Evolutionary conservation across 2,797 vertebrate species (phyloP), one percentile per base, ranked within the genome.

Genomic region (Phrynocephalus forsythii): DNA sequence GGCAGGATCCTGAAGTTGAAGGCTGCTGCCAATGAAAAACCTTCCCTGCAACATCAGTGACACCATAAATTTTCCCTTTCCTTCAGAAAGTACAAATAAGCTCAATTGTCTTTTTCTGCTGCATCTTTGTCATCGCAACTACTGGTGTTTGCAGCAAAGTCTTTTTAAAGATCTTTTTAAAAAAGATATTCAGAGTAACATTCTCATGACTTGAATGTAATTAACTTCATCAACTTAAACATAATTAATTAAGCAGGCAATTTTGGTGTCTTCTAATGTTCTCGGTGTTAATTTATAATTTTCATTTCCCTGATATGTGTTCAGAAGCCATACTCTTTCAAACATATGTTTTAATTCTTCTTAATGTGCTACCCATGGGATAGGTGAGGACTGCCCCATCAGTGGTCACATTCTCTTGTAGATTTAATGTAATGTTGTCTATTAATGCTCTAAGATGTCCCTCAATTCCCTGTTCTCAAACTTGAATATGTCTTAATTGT

Each of bases 1-100:
- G 91, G 84, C 81, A 91, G 91, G 87, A 93, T 90, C 90, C 87
- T 91, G 87, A 79, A 90, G 89, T 80, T 93, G 87, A 86, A 89
- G 82, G 86, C 87, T 83, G 71, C 1, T 80, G 90, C 69, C 84
- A 84, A 90, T 90, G 87, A 91, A 91, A 93, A 91, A 52, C 87
- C 76, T 79, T 85, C 28, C 5, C 0, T 7, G 76, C 88, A 90
- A 56, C 38, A 75, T 88, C 90, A 76, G 44, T 69, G 79, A 84
- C 68, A 72, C 89, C 69, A 1, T 20, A 83, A 50, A 8, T 8
- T 68, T 79, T 80, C 81, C 87, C 75, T 88, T 48, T 76, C n/a
- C 56, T 18, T 28, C 30, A 38, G 13, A 75, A 50, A 81, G 67
- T 76, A 52, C 52, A 28, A 52, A 71, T 26, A 86, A 81, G 26